Base-by-base conservation (phyloP, 2,113 vertebrate genomes). In the Holacanthus passer region DNA sequence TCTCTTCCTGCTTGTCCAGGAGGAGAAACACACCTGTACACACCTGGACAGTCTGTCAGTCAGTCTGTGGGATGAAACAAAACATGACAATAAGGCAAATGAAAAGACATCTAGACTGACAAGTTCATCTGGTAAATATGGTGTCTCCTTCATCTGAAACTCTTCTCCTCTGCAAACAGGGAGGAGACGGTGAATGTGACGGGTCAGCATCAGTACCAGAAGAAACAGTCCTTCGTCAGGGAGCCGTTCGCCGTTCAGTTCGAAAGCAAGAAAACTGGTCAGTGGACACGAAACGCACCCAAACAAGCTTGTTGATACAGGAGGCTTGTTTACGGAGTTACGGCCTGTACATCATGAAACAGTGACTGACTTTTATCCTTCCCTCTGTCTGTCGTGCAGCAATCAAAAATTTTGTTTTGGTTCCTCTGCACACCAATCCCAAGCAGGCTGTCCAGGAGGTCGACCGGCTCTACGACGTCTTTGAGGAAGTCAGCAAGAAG, bases 381-480 rank as follows among this genome's bases (percentile, higher is more conserved):
- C n/a, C 35, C 11, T 20, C 13, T 14, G 47, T 14, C 12, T 50
- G 16, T 13, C 53, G 52, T 17, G 2, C 88, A 93, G 93, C 1
- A 0, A 56, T 91, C 19, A 27, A 71, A 7, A 3, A 70, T 0
- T 93, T 94, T 7, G 12, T 87, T 7, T 7, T 94, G 88, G 68
- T 94, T 7, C 80, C 93, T 6, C 79, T 94, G 45, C 86, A 88
- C 82, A 20, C 82, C 0, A 74, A 88, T 0, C 73, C 86, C 0
- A 0, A 1, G 0, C 22, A 55, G 4, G 90, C 88, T 3, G 29
- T 93, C 4, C 14, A 89, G 81, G 94, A 94, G 88, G 87, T 94
- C 2, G 56, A 94, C 76, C 64, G 8, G 0, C 91, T 94, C 10
- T 88, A 91, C 2, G 88, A 94, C 22, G 91, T 94, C 68, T 92